phyloP scores from a whole-genome alignment of 2,888 invertebrate species.

The Chrysotoxum bicinctum region DNA sequence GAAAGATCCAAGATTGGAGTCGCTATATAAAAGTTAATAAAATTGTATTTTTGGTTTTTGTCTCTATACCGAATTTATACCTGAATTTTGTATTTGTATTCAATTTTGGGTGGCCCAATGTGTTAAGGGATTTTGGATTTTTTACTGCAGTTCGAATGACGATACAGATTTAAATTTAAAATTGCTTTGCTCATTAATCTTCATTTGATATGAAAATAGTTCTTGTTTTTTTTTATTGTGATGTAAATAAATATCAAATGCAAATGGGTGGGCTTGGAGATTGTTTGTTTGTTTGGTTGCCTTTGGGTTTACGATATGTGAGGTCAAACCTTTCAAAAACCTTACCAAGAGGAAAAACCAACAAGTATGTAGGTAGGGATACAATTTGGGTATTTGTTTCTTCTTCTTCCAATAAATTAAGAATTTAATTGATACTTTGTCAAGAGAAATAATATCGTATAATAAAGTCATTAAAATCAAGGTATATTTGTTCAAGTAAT shows the following conservation, averaged over 20 bases:
- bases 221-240: background rate
- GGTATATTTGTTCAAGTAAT: too few species aligned
- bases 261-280: slow-evolving; percentile 34
- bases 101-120: slow-evolving; percentile 62
- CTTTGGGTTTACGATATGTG: background rate
- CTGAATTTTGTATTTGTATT: slow-evolving; percentile 12
- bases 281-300: slow-evolving; percentile 10
- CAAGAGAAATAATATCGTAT: background rate
- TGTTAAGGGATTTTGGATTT: slow-evolving; percentile 3
- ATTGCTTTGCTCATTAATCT: slow-evolving; percentile 58
- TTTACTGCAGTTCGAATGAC: background rate
- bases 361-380: too few species aligned
- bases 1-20: slow-evolving; percentile 38
- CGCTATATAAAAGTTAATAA: slow-evolving; percentile 51
- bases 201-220: slow-evolving; percentile 41
- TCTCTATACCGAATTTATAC: background rate
- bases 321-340: slow-evolving; percentile 18
- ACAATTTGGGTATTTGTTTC: background rate
- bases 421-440: background rate
- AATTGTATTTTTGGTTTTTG: slow-evolving; percentile 39
- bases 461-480: background rate
- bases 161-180: slow-evolving; percentile 51
- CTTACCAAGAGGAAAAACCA: background rate
- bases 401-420: background rate
- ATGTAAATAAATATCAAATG: slow-evolving; percentile 4